Conservation (phyloP, 2,797 vertebrate genomes). For the Sebastes minor region DNA sequence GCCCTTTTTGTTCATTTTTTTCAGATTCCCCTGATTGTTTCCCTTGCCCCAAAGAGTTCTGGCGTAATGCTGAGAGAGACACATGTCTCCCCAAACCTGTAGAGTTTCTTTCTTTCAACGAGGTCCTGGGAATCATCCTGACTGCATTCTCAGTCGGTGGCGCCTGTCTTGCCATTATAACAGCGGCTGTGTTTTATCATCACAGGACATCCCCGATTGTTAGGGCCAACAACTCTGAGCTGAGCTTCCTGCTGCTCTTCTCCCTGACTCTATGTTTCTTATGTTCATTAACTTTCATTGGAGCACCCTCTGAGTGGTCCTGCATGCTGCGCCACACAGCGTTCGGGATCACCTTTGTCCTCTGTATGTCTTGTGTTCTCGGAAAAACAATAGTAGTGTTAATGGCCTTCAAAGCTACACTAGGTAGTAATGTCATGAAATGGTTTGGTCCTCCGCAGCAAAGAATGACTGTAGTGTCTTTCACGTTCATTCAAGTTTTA, state of each 20-base stretch:
- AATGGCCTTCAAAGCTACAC: not conserved
- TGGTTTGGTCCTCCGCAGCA: not conserved
- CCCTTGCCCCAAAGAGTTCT: not conserved
- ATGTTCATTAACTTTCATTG: constrained; percentile 76
- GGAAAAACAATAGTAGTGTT: not conserved
- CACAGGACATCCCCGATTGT: not conserved
- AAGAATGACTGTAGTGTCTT: not conserved
- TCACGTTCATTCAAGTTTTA: not conserved
- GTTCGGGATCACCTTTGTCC: not conserved
- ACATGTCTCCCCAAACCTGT: not conserved
- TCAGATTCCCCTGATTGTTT: not conserved
- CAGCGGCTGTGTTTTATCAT: not conserved
- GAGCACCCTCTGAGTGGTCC: constrained; percentile 70
- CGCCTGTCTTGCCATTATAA: not conserved
- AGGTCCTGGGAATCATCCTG: not conserved
- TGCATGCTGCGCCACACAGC: constrained; percentile 52
- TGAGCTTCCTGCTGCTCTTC: constrained; percentile 74
- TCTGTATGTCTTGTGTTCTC: not conserved
- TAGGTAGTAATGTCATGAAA: not conserved
- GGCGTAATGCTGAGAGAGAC: not conserved
- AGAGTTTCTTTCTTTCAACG: not conserved
- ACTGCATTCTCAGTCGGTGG: not conserved
- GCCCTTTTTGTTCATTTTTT: not conserved
- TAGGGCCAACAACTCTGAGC: constrained; percentile 61
- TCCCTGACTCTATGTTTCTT: constrained; percentile 78